Base-by-base conservation (phyloP, 2,888 invertebrate species). In the Linnaemya tessellans region DNA sequence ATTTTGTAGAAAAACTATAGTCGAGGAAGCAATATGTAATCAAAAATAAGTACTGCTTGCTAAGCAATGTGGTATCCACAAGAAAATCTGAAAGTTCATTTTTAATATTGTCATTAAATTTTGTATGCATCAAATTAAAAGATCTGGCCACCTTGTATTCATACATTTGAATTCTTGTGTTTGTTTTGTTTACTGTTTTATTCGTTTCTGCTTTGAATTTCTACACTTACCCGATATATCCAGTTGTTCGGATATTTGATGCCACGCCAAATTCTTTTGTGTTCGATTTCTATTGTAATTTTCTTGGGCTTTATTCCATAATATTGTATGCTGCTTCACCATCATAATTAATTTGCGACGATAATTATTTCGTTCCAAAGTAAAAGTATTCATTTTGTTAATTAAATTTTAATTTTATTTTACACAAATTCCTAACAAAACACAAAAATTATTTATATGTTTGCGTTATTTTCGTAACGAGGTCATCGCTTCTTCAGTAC, bases 221-320 rank as follows among this genome's bases (percentile, higher is more conserved):
- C 15, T 75, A 20, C 22, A 81, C 87, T 87, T 64, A 87, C 87
- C 83, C 43, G 84, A 62, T 49, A 87, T 79, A 0, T 84, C 83
- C 38, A 87, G 46, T 78, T 83, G 80, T 38, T 86, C 65, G 7
- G 86, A 74, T 15, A 87, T 79, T 68, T 84, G 84, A 60, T 81
- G 64, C 87, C 87, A 87, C 15, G 86, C 86, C 49, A 87, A 70
- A n/a, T 70, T 70, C 73, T 87, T 87, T 18, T 80, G 80, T 43
- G 80, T 58, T 8, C 87, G 84, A 60, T 87, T 87, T 70, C 85
- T 58, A 25, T 82, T 87, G 46, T 84, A 87, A 56, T 87, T 86
- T 49, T 77, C 78, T 25, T 83, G 84, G 1, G 74, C 83, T 78
- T 87, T 87, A 74, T 87, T 84, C 87, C 87, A 87, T 49, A 87